Base-by-base conservation (phyloP, 2,797 vertebrate genomes). In the Sebastes hubbsi region DNA sequence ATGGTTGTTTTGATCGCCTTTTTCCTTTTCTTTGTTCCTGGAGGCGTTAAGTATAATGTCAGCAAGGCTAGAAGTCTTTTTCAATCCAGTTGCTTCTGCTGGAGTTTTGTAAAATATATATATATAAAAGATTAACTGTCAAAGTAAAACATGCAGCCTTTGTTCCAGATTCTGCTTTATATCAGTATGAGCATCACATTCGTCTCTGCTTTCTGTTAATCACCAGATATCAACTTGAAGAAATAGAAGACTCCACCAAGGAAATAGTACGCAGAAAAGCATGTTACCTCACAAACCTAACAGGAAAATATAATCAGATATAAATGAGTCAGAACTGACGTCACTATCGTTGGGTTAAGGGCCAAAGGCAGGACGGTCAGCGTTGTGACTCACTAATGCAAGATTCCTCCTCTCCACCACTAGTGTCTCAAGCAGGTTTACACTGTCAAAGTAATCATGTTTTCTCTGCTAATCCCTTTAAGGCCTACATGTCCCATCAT, bases 401-500 rank as follows among this genome's bases (percentile, higher is more conserved):
- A 55, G 20, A 20, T 59, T 59, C 34, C 27, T 67, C 62, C 55
- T 58, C 68, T 38, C 62, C 0, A 10, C 25, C 25, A 22, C 34
- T n/a, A 2, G 32, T 59, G 70, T 78, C 69, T 76, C 24, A 8
- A 70, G 62, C 81, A 86, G 89, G 84, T 90, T 88, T 75, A 86
- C 67, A 75, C 62, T 61, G 80, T 91, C 75, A 86, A 78, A 78
- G 88, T 82, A 91, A 93, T 92, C 87, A 82, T 83, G 87, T 81
- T 88, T 87, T 75, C 69, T 68, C 83, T 18, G 75, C 72, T 93
- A 94, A 95, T 93, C 90, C 90, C 78, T 80, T 88, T 81, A 80
- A 91, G 88, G 76, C 80, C 82, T 76, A 84, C 75, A 73, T 84
- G 87, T 89, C 80, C 86, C 76, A 78, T 89, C 87, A 82, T 91